Evolutionary conservation across 2,797 vertebrate genomes (phyloP).

Genomic region (Onychomys torridus): DNA sequence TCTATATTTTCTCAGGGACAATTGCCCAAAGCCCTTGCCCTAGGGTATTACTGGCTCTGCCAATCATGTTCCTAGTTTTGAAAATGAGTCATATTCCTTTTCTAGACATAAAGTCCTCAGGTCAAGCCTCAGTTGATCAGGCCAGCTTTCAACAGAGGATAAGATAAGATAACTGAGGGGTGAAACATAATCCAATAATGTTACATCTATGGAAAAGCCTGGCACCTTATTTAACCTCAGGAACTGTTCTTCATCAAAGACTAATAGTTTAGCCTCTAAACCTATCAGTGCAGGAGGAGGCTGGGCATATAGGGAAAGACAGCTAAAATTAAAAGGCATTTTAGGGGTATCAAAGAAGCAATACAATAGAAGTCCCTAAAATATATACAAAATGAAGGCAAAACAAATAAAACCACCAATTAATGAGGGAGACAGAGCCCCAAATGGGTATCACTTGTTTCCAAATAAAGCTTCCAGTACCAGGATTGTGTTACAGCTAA

Average conservation of each 20-base stretch:
- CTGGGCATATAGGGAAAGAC: not conserved
- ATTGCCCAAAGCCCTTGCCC: not conserved
- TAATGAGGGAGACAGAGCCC: not conserved
- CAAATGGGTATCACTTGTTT: not conserved
- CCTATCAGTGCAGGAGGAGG: not conserved
- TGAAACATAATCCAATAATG: not conserved
- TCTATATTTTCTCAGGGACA: not conserved
- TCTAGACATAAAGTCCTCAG: not conserved
- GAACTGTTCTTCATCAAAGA: not conserved
- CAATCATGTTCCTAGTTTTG: not conserved
- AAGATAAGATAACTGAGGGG: not conserved
- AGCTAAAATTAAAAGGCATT: not conserved
- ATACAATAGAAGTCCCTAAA: not conserved
- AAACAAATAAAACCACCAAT: no score
- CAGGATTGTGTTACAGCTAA: not conserved
- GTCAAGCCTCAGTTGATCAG: no score
- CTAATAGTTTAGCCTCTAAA: not conserved
- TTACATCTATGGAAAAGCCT: not conserved
- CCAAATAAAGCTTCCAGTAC: no score
- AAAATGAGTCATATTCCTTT: not conserved
- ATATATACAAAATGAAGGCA: not conserved
- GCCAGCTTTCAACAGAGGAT: not conserved
- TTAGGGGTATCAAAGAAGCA: not conserved
- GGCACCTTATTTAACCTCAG: not conserved
- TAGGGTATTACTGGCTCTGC: no score